Base-by-base conservation (phyloP, 30 jellyfish, hydroid and myxozoan species). In the Turritopsis dohrnii region DNA sequence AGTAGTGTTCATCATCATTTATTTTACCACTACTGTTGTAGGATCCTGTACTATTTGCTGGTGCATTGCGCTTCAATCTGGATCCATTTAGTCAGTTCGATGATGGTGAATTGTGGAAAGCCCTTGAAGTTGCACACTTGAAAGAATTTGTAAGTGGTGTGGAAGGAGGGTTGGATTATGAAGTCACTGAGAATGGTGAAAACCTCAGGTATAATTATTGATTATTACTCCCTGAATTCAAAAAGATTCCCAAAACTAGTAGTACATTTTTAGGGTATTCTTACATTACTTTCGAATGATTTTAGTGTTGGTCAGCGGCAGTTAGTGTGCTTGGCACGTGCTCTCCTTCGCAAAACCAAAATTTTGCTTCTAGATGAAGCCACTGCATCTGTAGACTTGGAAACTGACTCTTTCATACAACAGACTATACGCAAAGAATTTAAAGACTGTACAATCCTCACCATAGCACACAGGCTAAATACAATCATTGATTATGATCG, bases 291-390 rank as follows among this genome's bases (percentile, higher is more conserved):
- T n/a, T n/a, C n/a, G n/a, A n/a, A n/a, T 41, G 60, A 41, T 41
- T 41, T 41, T 0, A 95, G 99, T 81, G 94, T 91, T 87, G 99
- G 99, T 1, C 97, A 95, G 71, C 95, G 97, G 19, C 99, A 95
- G 85, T 83, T 95, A 84, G 87, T 95, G 83, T 95, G 99, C 81
- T 91, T 95, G 23, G 99, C 97, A 28, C 96, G 99, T 18, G 99
- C 99, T 27, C 66, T 95, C 21, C 93, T 95, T 54, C 86, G 97
- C 79, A 85, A 87, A 30, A 73, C 94, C 25, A 87, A 85, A 30
- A 76, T 95, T 27, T 81, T 95, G 26, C 95, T 95, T 4, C 89
- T 95, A 22, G 99, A 95, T 74, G 99, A 95, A 79, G 99, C 99
- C 9, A 95, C 99, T 8, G 96, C 99, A 18, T 93, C 96, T 0